phyloP scores from a whole-genome alignment of 2,797 vertebrate genomes.

The Thunnus albacares region DNA sequence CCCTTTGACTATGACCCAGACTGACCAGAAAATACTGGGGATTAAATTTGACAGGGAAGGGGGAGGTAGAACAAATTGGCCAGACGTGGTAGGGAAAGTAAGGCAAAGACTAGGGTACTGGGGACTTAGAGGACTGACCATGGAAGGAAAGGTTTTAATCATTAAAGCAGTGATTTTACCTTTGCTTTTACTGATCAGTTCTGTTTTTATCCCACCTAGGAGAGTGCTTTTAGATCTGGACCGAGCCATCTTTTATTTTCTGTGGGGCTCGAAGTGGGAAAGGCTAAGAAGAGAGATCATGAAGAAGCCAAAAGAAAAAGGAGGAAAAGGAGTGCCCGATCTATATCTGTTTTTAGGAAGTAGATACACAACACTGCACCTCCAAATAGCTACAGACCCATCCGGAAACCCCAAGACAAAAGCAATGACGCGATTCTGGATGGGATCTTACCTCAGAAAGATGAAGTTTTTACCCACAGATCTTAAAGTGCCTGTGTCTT shows the following conservation, averaged over 20 bases:
- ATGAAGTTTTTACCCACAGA: neutral
- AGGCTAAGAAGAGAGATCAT: too few relatives aligned
- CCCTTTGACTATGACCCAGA: neutral
- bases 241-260: too few relatives aligned
- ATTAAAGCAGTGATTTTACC: slow-evolving; percentile 51
- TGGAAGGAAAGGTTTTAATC: slow-evolving; percentile 41
- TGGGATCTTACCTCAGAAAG: too few relatives aligned
- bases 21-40: neutral
- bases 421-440: too few relatives aligned
- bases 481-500: slow-evolving; percentile 2
- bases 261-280: too few relatives aligned
- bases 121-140: slow-evolving; percentile 28
- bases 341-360: too few relatives aligned
- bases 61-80: slow-evolving; percentile 9
- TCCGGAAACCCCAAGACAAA: too few relatives aligned
- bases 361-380: too few relatives aligned
- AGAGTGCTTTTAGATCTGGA: neutral
- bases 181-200: slow-evolving; percentile 31
- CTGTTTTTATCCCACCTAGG: neutral
- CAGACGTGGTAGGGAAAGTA: slow-evolving; percentile 22
- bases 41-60: neutral
- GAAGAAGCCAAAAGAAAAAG: too few relatives aligned
- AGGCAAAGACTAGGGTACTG: slow-evolving; percentile 17
- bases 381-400: too few relatives aligned
- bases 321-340: too few relatives aligned